These are phyloP conservation scores for Parauchenoglanis punctatus DNA, from an alignment of 2,797 vertebrate species.

Conservation along the genomic window DNA sequence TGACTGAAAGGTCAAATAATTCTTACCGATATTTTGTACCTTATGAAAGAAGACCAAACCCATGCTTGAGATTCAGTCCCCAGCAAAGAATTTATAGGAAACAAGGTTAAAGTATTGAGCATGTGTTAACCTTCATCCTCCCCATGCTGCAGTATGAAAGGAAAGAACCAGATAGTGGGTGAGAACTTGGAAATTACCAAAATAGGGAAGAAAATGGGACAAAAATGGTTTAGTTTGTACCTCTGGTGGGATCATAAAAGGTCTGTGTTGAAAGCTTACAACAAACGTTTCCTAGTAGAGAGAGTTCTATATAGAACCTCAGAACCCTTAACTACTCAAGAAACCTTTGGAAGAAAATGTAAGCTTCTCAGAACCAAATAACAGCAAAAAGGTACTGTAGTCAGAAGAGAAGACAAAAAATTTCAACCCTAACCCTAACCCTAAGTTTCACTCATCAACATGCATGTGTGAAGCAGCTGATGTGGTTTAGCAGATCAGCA, in stretches of 20 bases:
- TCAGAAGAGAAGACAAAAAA: background rate
- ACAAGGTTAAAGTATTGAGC: background rate
- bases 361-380: background rate
- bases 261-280: background rate
- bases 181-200: background rate
- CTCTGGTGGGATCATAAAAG: background rate
- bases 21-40: background rate
- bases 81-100: background rate
- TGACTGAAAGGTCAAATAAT: background rate
- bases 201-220: background rate
- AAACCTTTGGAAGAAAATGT: background rate
- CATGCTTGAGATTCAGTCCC: background rate
- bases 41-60: slow-evolving; percentile 1
- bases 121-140: background rate
- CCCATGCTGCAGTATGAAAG: background rate
- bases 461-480: slow-evolving; percentile 11
- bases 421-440: too few relatives aligned
- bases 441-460: background rate
- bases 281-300: background rate
- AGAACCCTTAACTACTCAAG: background rate
- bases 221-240: background rate
- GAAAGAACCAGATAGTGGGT: background rate
- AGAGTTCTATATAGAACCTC: background rate
- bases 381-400: background rate
- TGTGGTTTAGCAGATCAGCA: slow-evolving; percentile 26